phyloP scores from a whole-genome alignment of 2,797 vertebrate species.

The Sebastolobus alascanus region DNA sequence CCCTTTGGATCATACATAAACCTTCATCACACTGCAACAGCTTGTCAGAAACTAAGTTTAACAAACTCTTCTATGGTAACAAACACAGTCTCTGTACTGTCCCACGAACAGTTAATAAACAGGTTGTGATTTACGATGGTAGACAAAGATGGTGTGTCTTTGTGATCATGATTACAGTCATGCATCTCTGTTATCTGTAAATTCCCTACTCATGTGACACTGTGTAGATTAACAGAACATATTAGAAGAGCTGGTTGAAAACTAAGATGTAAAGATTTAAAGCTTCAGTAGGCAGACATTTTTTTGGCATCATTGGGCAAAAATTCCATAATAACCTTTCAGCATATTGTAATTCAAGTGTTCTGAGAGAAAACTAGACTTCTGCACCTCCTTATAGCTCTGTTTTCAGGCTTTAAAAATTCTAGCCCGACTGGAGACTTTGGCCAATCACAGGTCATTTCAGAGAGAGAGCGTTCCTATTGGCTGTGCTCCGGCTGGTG shows the following conservation, averaged over 20 bases:
- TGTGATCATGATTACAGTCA: constrained; percentile 3
- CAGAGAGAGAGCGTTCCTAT: no score
- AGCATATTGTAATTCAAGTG: no score
- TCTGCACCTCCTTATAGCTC: no score
- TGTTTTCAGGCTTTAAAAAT: no score
- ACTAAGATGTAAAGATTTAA: background rate
- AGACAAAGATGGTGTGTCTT: background rate
- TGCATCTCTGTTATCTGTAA: background rate
- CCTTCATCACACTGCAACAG: background rate
- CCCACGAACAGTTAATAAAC: background rate
- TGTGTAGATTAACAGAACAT: background rate
- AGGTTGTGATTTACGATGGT: background rate
- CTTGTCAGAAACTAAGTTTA: background rate
- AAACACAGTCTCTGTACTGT: background rate
- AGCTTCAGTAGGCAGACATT: no score
- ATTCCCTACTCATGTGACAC: background rate
- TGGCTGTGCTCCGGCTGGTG: no score
- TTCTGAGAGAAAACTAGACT: no score
- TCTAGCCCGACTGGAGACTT: no score
- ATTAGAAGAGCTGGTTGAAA: background rate
- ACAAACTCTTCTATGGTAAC: background rate
- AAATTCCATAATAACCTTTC: no score
- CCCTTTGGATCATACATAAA: background rate
- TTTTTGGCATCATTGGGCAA: no score
- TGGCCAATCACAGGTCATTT: no score